These are phyloP conservation scores for Papilio dardanus DNA, from an alignment of 1,140 invertebrate species.

Conservation along the genomic window DNA sequence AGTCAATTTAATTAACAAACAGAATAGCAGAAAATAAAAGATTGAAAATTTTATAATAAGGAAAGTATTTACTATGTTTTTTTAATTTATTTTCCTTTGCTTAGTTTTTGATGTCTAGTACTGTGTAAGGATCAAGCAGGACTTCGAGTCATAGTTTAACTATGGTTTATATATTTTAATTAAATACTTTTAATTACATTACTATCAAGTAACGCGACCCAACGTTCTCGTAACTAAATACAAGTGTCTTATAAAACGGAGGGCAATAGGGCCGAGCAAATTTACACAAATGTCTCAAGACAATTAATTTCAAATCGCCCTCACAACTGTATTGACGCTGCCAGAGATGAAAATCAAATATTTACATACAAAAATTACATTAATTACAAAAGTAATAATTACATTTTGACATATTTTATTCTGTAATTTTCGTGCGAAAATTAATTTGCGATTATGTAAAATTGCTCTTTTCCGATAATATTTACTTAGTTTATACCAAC, in stretches of 20 bases:
- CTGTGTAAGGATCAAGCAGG: too few species aligned
- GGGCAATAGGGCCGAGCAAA: not conserved
- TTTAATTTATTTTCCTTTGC: too few species aligned
- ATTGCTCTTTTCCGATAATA: too few species aligned
- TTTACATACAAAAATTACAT: not conserved
- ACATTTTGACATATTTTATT: slow-evolving; percentile 23
- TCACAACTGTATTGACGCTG: slow-evolving; percentile 14
- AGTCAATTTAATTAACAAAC: not conserved
- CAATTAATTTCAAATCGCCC: slow-evolving; percentile 22
- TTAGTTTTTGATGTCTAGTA: too few species aligned
- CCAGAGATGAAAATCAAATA: slow-evolving; percentile 20
- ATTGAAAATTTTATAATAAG: too few species aligned
- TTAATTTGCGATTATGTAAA: not conserved
- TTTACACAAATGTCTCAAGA: slow-evolving; percentile 23
- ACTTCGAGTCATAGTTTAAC: too few species aligned
- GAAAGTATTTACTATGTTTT: too few species aligned
- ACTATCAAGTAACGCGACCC: not conserved
- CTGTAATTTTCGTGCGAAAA: not conserved
- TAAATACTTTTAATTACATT: not conserved
- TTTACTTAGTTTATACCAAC: too few species aligned
- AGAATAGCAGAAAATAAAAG: not conserved
- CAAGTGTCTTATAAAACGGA: slow-evolving; percentile 11
- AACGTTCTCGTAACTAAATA: slow-evolving; percentile 7
- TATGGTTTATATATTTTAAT: not conserved
- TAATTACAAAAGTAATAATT: slow-evolving; percentile 27